Percentiles rank a stretch among this genome's conserved stretches.
Conservation (phyloP, 2,113 vertebrate species). For the Stictonetta naevosa region DNA sequence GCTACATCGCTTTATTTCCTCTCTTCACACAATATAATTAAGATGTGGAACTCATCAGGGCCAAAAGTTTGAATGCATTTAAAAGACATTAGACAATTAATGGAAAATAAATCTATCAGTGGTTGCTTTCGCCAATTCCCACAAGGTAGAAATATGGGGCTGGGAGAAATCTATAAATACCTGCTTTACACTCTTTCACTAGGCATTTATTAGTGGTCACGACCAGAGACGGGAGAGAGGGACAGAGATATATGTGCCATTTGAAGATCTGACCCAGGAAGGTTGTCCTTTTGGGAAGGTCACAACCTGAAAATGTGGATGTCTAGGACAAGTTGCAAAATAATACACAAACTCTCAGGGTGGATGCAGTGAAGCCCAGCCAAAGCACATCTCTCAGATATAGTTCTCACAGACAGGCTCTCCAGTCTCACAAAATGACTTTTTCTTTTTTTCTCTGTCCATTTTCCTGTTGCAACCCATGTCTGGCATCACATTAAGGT, state of each 20-base stretch:
- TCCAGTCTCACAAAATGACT: neutral
- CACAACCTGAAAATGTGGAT: neutral
- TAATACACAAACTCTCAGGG: neutral
- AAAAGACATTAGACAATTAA: neutral
- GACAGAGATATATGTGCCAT: neutral
- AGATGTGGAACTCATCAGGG: neutral
- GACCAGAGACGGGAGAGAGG: neutral
- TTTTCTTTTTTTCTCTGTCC: neutral
- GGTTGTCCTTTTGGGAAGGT: neutral
- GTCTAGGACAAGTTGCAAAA: neutral
- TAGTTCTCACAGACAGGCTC: neutral
- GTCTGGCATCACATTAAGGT: neutral
- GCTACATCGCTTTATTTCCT: neutral
- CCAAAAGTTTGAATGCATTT: neutral
- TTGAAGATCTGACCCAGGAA: neutral
- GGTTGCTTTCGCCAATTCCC: neutral
- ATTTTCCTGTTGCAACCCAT: neutral
- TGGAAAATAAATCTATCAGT: neutral
- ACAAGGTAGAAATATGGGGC: neutral
- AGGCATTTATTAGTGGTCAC: neutral
- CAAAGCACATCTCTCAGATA: neutral
- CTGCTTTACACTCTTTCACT: neutral
- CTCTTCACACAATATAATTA: neutral
- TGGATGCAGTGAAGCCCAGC: neutral
- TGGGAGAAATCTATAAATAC: neutral